phyloP scores from a whole-genome alignment of 2,888 invertebrate species.

The Meiosimyza decipiens region DNA sequence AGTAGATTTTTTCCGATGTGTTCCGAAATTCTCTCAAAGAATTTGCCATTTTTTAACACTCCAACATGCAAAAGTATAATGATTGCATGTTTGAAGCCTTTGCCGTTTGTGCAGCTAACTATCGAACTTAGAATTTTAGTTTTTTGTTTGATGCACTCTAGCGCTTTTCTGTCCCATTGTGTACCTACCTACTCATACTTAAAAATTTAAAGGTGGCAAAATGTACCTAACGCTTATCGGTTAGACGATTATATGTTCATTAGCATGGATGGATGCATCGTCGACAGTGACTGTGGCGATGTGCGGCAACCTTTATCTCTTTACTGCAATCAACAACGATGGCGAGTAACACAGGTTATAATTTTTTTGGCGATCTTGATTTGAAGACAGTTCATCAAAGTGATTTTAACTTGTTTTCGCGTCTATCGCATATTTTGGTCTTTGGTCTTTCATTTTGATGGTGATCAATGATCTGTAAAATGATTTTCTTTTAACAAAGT shows the following conservation, averaged over 20 bases:
- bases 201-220: slow-evolving; percentile 38
- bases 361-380: slow-evolving; percentile 22
- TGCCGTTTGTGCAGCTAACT: too few relatives aligned
- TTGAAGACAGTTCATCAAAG: slow-evolving; percentile 14
- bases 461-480: slow-evolving; percentile 62
- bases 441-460: slow-evolving; percentile 38
- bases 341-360: neutral
- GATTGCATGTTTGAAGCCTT: too few relatives aligned
- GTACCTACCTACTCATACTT: neutral
- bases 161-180: neutral
- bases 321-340: neutral
- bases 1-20: too few relatives aligned
- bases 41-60: too few relatives aligned
- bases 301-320: neutral
- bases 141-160: too few relatives aligned
- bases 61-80: too few relatives aligned
- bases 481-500: slow-evolving; percentile 48
- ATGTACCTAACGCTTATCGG: slow-evolving; percentile 30
- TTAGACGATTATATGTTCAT: slow-evolving; percentile 24
- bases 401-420: slow-evolving; percentile 5
- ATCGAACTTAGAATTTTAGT: too few relatives aligned
- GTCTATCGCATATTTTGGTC: neutral
- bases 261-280: neutral
- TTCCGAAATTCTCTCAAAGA: too few relatives aligned
- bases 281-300: neutral